Conservation (phyloP, 1,140 invertebrate genomes). For the Samia ricini region DNA sequence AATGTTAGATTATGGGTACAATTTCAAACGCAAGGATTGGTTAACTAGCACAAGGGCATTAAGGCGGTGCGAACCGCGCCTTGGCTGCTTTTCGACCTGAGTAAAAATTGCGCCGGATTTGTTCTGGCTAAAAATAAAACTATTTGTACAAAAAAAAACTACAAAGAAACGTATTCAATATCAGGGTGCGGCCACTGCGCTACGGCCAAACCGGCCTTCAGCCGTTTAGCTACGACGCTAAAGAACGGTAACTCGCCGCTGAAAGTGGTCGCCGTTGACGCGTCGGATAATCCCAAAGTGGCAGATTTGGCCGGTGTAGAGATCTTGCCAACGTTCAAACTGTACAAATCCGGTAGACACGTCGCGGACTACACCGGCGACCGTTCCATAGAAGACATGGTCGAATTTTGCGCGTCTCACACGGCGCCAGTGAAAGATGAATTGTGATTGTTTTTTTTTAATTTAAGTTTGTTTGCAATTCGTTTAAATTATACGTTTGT, state of each 20-base stretch:
- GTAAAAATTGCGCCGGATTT: no score
- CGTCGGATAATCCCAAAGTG: slow-evolving; percentile 81
- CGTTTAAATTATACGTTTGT: no score
- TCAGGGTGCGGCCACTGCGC: slow-evolving; percentile 95
- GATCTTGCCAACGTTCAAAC: slow-evolving; percentile 91
- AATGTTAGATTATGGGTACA: no score
- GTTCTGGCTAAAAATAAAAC: no score
- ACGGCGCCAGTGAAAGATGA: slow-evolving; percentile 53
- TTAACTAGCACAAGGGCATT: no score
- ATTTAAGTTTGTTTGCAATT: no score
- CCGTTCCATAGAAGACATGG: slow-evolving; percentile 66
- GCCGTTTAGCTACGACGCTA: slow-evolving; percentile 82
- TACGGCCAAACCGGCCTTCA: slow-evolving; percentile 89
- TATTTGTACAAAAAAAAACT: no score
- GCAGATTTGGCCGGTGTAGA: slow-evolving; percentile 85
- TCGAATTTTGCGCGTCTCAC: slow-evolving; percentile 36
- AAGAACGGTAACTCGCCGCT: slow-evolving; percentile 83
- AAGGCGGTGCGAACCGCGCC: no score
- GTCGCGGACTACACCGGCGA: slow-evolving; percentile 84
- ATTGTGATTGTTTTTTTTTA: slow-evolving; percentile 42
- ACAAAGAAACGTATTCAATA: no score
- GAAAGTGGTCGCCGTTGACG: slow-evolving; percentile 89
- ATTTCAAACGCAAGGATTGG: no score
- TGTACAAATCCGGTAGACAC: slow-evolving; percentile 87
- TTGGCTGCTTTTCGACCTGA: no score